A percentile compares a stretch with the other conserved stretches of the same genome.
Evolutionary conservation across 1,140 invertebrate species (phyloP).

Genomic region (Leguminivora glycinivorella): DNA sequence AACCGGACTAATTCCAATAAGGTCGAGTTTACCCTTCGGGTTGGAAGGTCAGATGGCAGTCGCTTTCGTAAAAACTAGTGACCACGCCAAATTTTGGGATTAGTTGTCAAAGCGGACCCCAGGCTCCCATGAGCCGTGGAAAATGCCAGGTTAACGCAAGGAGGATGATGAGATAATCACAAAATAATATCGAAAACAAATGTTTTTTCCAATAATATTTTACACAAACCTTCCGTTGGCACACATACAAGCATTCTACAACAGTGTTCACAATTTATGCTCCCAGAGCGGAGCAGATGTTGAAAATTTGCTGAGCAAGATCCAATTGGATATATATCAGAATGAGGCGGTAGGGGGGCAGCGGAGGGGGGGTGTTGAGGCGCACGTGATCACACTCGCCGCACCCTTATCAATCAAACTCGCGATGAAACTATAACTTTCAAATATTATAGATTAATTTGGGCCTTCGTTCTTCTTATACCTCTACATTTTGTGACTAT

Average conservation of each 20-base stretch:
- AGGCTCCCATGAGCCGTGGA: too few species aligned
- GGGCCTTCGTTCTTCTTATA: too few species aligned
- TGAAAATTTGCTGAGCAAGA: conserved; percentile 48
- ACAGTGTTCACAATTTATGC: conserved; percentile 19
- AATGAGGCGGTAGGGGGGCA: conserved; percentile 45
- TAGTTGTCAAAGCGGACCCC: too few species aligned
- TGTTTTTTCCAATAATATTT: neutral
- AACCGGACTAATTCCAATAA: too few species aligned
- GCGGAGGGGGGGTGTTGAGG: too few species aligned
- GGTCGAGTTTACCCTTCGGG: too few species aligned
- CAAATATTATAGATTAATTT: conserved; percentile 3
- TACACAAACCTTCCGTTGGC: neutral
- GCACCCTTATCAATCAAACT: conserved; percentile 48
- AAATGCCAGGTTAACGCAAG: too few species aligned
- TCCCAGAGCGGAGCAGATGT: conserved; percentile 42
- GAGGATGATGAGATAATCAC: too few species aligned
- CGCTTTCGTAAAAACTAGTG: too few species aligned
- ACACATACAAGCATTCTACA: neutral
- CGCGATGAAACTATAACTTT: conserved; percentile 34
- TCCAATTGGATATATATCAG: conserved; percentile 51
- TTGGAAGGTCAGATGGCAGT: too few species aligned
- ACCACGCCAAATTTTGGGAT: too few species aligned
- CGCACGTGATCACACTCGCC: conserved; percentile 50
- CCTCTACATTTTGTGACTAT: too few species aligned
- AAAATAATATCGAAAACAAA: neutral